Evolutionary conservation across 2,888 invertebrate genomes (phyloP), one percentile per base, ranked within the genome.

Genomic region (Torymus tubicola): DNA sequence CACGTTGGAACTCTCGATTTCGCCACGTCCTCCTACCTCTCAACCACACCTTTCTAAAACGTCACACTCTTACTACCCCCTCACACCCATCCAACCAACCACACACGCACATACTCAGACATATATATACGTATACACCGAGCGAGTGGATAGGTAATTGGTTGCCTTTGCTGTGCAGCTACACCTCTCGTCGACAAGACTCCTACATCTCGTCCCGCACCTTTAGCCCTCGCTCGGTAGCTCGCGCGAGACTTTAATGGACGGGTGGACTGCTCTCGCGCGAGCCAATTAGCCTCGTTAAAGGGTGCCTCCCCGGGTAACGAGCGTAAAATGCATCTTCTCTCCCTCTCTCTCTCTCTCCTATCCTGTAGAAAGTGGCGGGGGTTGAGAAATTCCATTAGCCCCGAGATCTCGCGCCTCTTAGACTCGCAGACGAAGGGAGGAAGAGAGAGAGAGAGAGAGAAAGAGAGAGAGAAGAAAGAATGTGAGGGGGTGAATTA

Each of bases 271-370:
- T 31, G 31, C 31, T 31, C 31, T 31, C 5, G 72, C 58, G 72
- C 58, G 72, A 67, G 71, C 71, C 78, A 78, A 78, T 78, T 78
- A 78, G 78, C 72, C 72, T 78, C 78, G 78, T 78, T 78, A 78
- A 78, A 78, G 78, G 52, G 53, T 13, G 64, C n/a, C 31, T n/a
- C n/a, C 58, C 57, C 13, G 71, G 13, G 71, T 78, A 78, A 78
- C 78, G 72, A 78, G 78, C 78, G 72, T 72, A 78, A 78, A 78
- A 78, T 72, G 78, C 78, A 60, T 58, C 60, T 31, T 14, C 73
- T 55, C 42, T 57, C 31, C 2, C 10, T 50, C 58, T 52, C 16
- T 14, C 73, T 55, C 42, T 57, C 31, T 5, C 10, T 50, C 58
- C 31, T 21, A 18, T n/a, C 8, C n/a, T n/a, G 21, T 65, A 53